phyloP scores from a whole-genome alignment of 2,888 invertebrate genomes.

The Ochropleura plecta region DNA sequence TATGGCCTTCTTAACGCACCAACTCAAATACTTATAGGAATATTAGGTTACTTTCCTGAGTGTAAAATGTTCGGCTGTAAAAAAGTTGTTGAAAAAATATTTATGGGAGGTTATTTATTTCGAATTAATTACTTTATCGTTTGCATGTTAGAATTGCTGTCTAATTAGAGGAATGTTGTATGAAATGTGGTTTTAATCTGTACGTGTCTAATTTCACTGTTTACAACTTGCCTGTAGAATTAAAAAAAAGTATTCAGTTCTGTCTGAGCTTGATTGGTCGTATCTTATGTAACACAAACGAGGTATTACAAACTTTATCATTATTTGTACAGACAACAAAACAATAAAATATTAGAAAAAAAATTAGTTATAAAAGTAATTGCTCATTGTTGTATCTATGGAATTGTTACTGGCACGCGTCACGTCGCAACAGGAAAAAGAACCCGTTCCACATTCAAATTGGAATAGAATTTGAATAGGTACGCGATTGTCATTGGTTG shows the following conservation, averaged over 20 bases:
- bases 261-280: not conserved
- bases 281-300: conserved; percentile 31
- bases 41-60: conserved; percentile 82
- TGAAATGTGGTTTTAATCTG: conserved; percentile 44
- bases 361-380: conserved; percentile 79
- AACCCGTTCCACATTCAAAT: conserved; percentile 88
- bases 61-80: conserved; percentile 50
- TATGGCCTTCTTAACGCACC: conserved; percentile 83
- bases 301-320: conserved; percentile 50
- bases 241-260: conserved; percentile 7
- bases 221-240: conserved; percentile 8
- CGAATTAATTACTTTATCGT: conserved; percentile 47
- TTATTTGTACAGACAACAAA: conserved; percentile 62
- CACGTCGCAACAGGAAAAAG: conserved; percentile 84
- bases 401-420: conserved; percentile 80
- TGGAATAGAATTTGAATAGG: conserved; percentile 86
- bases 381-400: conserved; percentile 83
- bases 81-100: conserved; percentile 52
- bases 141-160: conserved; percentile 49
- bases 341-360: conserved; percentile 72
- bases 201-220: conserved; percentile 23
- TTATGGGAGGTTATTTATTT: conserved; percentile 45
- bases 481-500: conserved; percentile 89
- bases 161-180: conserved; percentile 46
- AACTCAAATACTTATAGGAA: conserved; percentile 72